These are phyloP conservation scores for Leptatherina wallacei DNA, from an alignment of 2,797 vertebrate species.

Conservation along the genomic window DNA sequence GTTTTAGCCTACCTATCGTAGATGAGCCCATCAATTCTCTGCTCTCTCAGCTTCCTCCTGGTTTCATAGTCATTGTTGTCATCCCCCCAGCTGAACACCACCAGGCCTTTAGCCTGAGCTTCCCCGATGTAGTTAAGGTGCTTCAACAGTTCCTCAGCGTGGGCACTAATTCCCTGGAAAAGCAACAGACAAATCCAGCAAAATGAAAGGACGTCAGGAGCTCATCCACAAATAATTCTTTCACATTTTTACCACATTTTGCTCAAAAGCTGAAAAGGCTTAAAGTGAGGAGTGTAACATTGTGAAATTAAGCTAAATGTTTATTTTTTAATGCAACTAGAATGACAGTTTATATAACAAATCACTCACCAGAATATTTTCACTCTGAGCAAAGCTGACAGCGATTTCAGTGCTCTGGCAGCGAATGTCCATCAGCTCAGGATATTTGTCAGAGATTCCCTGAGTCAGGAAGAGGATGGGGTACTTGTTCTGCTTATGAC, in stretches of 20 bases:
- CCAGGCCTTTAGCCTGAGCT: constrained; percentile 91
- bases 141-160: constrained; percentile 92
- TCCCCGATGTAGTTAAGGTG: constrained; percentile 86
- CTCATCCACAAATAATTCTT: not conserved
- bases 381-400: constrained; percentile 95
- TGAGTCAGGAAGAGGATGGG: constrained; percentile 97
- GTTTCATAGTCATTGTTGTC: constrained; percentile 94
- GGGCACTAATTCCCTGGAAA: constrained; percentile 91
- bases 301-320: not conserved
- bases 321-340: not conserved
- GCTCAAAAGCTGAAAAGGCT: not conserved
- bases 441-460: constrained; percentile 90
- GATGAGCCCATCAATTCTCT: constrained; percentile 93
- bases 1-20: constrained; percentile 89
- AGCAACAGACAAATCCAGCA: not conserved
- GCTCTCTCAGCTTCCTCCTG: constrained; percentile 88
- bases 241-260: not conserved
- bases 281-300: not conserved
- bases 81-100: constrained; percentile 97
- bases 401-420: constrained; percentile 93
- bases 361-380: constrained; percentile 92
- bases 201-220: not conserved
- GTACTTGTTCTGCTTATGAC: constrained; percentile 97
- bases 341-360: not conserved
- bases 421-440: constrained; percentile 95